Evolutionary conservation across 1,140 invertebrate genomes (phyloP).

Genomic region (Pseudoatta argentina): DNA sequence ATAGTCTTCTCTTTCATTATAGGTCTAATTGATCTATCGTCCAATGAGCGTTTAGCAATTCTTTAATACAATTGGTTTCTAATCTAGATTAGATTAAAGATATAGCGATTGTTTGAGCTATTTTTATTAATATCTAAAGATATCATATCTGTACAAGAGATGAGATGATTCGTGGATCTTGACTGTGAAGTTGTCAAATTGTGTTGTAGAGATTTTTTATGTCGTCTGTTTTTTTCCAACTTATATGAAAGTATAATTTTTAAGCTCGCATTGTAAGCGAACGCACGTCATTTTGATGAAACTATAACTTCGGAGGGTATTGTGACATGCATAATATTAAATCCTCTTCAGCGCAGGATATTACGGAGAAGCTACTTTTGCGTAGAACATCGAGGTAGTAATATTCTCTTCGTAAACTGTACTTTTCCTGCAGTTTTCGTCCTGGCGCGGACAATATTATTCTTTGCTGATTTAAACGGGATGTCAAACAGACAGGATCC

Average conservation of each 20-base stretch:
- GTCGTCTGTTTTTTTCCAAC: not conserved
- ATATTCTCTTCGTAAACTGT: slow-evolving; percentile 25
- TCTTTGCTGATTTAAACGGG: slow-evolving; percentile 51
- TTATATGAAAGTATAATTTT: slow-evolving; percentile 36
- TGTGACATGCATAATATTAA: slow-evolving; percentile 45
- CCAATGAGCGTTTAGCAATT: too few relatives aligned
- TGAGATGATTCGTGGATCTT: not conserved
- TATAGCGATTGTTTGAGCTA: too few relatives aligned
- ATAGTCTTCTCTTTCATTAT: too few relatives aligned
- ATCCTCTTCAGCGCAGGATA: slow-evolving; percentile 30
- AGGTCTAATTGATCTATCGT: too few relatives aligned
- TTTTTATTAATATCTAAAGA: too few relatives aligned
- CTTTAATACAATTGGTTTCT: too few relatives aligned
- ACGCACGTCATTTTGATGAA: slow-evolving; percentile 23
- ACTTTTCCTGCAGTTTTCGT: slow-evolving; percentile 23
- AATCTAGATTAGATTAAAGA: too few relatives aligned
- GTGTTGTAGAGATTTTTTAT: too few relatives aligned
- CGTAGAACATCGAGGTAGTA: slow-evolving; percentile 21
- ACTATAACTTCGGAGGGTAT: slow-evolving; percentile 34
- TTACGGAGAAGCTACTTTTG: slow-evolving; percentile 26
- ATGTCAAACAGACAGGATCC: slow-evolving; percentile 45
- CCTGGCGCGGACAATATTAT: slow-evolving; percentile 45
- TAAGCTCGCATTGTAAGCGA: not conserved
- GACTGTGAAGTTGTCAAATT: not conserved
- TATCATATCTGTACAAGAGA: not conserved